Evolutionary conservation across 2,888 invertebrate species (phyloP).

Genomic region (Crocallis elinguaria): DNA sequence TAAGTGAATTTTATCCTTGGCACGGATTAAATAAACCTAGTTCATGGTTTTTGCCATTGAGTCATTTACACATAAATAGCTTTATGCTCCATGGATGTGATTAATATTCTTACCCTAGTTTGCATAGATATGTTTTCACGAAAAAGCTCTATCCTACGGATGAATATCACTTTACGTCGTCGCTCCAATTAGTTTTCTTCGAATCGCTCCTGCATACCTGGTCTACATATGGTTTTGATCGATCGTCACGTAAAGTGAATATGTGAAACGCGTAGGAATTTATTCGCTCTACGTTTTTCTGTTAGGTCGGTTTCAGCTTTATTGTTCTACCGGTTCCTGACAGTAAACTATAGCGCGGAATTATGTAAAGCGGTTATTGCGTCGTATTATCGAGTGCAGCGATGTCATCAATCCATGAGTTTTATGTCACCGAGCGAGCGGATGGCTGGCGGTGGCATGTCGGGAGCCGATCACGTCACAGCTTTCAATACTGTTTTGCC

Average conservation of each 20-base stretch:
- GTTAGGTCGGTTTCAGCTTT: neutral
- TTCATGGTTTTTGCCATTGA: too few relatives aligned
- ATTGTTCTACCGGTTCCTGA: slow-evolving; percentile 8
- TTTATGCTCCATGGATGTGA: too few relatives aligned
- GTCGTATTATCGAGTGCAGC: slow-evolving; percentile 48
- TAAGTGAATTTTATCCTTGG: too few relatives aligned
- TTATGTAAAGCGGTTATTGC: slow-evolving; percentile 43
- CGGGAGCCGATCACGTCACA: slow-evolving; percentile 41
- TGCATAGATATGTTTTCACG: neutral
- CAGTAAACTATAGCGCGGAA: slow-evolving; percentile 1
- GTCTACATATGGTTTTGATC: neutral
- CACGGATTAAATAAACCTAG: too few relatives aligned
- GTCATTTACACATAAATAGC: too few relatives aligned
- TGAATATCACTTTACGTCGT: slow-evolving; percentile 1
- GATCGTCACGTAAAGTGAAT: neutral
- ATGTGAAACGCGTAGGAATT: neutral
- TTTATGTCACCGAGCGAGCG: too few relatives aligned
- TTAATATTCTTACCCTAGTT: neutral
- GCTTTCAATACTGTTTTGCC: slow-evolving; percentile 39
- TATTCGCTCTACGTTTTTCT: neutral
- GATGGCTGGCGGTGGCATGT: neutral
- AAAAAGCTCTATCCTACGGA: too few relatives aligned
- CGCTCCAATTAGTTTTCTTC: slow-evolving; percentile 1
- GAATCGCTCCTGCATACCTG: neutral
- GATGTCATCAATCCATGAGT: slow-evolving; percentile 49